These are phyloP conservation scores for Porites lutea DNA, from an alignment of 64 coral and sea anemone species.

Conservation along the genomic window DNA sequence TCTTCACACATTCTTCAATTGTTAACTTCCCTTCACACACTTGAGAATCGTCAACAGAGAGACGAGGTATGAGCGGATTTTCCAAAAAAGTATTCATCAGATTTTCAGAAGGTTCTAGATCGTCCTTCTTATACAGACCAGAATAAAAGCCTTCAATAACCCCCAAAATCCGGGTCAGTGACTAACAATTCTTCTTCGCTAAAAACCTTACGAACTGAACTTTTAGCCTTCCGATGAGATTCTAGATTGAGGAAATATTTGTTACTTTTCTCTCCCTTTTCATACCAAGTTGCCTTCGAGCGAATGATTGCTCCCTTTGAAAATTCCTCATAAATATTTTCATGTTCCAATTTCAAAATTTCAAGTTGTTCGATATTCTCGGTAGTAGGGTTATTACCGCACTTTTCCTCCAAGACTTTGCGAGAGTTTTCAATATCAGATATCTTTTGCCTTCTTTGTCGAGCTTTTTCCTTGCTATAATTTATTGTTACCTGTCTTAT, in stretches of 20 bases:
- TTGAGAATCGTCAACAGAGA: background rate
- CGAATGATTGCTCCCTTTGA: conserved; percentile 16
- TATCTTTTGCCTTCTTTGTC: conserved; percentile 4
- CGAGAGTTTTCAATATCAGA: background rate
- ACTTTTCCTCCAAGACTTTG: background rate
- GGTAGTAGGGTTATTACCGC: background rate
- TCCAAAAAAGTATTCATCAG: background rate
- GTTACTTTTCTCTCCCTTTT: conserved; percentile 52
- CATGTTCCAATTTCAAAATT: conserved; percentile 20
- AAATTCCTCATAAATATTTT: conserved; percentile 7
- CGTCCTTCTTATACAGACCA: background rate
- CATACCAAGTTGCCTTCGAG: conserved; percentile 43
- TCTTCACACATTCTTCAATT: background rate
- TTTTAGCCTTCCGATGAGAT: too few relatives aligned
- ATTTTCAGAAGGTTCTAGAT: background rate
- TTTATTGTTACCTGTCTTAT: conserved; percentile 2
- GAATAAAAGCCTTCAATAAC: too few relatives aligned
- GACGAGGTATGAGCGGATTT: background rate
- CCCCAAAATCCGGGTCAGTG: too few relatives aligned
- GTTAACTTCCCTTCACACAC: background rate
- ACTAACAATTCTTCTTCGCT: too few relatives aligned
- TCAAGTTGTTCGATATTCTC: background rate
- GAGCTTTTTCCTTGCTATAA: background rate
- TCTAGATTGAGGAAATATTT: conserved; percentile 23
- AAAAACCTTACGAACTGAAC: too few relatives aligned